Conservation (phyloP, 2,113 vertebrate genomes). For the Pagrus major region DNA sequence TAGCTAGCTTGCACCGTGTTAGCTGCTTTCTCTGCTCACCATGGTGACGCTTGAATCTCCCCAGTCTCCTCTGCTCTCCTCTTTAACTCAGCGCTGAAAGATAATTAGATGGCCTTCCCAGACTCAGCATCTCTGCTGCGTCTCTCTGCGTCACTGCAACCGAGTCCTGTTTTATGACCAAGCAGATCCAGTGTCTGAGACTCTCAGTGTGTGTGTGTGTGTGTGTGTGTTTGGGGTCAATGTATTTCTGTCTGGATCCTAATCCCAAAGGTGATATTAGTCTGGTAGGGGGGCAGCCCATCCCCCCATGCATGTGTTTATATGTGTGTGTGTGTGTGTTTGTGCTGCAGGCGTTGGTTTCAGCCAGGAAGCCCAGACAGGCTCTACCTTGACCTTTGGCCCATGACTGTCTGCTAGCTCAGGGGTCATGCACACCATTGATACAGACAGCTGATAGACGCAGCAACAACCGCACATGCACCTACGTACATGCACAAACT, state of each 20-base stretch:
- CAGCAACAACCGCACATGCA: slow-evolving; percentile 62
- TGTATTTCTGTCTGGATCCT: slow-evolving; percentile 83
- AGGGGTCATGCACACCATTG: slow-evolving; percentile 77
- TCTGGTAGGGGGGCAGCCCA: slow-evolving; percentile 72
- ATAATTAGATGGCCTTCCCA: slow-evolving; percentile 69
- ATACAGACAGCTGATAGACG: slow-evolving; percentile 82
- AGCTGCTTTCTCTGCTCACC: slow-evolving; percentile 22
- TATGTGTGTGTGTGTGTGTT: slow-evolving; percentile 19
- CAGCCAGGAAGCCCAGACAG: slow-evolving; percentile 85
- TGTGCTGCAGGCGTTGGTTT: slow-evolving; percentile 74
- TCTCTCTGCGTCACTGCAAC: slow-evolving; percentile 45
- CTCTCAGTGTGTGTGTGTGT: slow-evolving; percentile 49
- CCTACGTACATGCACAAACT: slow-evolving; percentile 6
- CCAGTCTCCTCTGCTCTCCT: slow-evolving; percentile 42
- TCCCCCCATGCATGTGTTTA: slow-evolving; percentile 65
- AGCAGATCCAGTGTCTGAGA: slow-evolving; percentile 69
- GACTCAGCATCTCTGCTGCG: slow-evolving; percentile 71
- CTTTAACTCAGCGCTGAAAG: slow-evolving; percentile 42
- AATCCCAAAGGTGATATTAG: slow-evolving; percentile 88
- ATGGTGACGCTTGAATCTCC: slow-evolving; percentile 16
- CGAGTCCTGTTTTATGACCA: slow-evolving; percentile 79
- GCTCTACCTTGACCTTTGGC: slow-evolving; percentile 81
- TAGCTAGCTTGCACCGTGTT: slow-evolving; percentile 25
- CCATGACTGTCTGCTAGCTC: slow-evolving; percentile 84
- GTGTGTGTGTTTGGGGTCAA: slow-evolving; percentile 70